Evolutionary conservation across 2,797 vertebrate species (phyloP), one percentile per base, ranked within the genome.

Genomic region (Rhinophrynus dorsalis): DNA sequence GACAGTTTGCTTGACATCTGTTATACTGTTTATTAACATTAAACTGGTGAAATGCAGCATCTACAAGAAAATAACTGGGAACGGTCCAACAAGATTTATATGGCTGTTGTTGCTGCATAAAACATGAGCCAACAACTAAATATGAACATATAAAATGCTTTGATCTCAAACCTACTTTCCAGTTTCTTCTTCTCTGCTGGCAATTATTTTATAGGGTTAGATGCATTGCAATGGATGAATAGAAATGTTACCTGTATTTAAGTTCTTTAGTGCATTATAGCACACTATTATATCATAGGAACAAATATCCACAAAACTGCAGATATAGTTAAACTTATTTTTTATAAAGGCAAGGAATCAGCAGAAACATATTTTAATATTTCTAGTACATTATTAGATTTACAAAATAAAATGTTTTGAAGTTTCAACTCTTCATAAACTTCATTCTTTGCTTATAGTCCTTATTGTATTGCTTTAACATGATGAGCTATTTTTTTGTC

Each of bases 61-160:
- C 47, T 24, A 13, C 67, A 32, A 62, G 61, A 61, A 62, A 52
- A 45, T 12, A 69, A 44, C 23, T 26, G 26, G 44, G 18, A 13
- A 9, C 17, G 42, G 35, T 50, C 20, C 32, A 24, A 52, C 13
- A 13, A 24, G 37, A 69, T 69, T 69, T 69, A 69, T 69, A 30
- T 29, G 27, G 30, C n/a, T 17, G 5, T 12, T 6, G 8, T 23
- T 11, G 5, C 37, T 3, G 20, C 47, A 61, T 45, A 40, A 42
- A 32, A 42, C 17, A 47, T 40, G 20, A 30, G 5, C 38, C 7
- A 42, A 40, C 35, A 42, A 17, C 13, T 40, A 44, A 44, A 62
- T 61, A 33, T 35, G 24, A 62, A 52, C 47, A 45, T 32, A 61
- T 51, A 18, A 61, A 54, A 57, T 52, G 24, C 45, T 33, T 55